Evolutionary conservation across 2,797 vertebrate species (phyloP), one percentile per base, ranked within the genome.

Genomic region (Mormyrus hasselquistii): DNA sequence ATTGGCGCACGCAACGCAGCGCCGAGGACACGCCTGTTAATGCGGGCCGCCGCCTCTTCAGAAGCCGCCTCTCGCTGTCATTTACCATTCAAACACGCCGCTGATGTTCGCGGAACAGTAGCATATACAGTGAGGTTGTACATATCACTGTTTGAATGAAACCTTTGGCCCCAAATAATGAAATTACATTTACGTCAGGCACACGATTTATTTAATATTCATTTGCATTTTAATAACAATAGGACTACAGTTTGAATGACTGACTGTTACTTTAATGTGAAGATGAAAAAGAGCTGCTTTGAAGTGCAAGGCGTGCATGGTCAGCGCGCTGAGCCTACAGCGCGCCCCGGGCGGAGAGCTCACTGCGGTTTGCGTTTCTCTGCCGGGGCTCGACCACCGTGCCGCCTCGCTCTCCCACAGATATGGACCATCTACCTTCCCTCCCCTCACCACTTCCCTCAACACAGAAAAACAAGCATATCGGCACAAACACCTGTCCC

Each of bases 401-500:
- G 8, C 49, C n/a, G 73, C 79, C 73, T 84, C 76, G 9, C 88
- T 3, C 38, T 62, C 88, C 88, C 55, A 85, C 88, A 47, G 55
- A 79, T 89, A 55, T 44, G 55, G 79, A 62, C 55, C 44, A 22
- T 49, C 82, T 44, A 44, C 38, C 38, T 79, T 38, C 73, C 38
- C 38, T 19, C 16, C 16, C 73, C 5, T 79, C 16, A 41, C 34
- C 73, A 6, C 34, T 41, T 41, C 19, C 44, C 41, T 25, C 19
- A 47, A 50, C 47, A 50, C 47, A 84, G 1, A 25, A 22, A 25
- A 47, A 84, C 82, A 49, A 22, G 47, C 82, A 84, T 25, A 84
- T 34, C 65, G 65, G 65, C 65, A 34, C 47, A 84, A 47, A 84
- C 82, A 50, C 73, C 73, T 79, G 38, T 69, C 65, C 25, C 65